phyloP scores from a whole-genome alignment of 2,113 vertebrate genomes.

The Platichthys flesus region DNA sequence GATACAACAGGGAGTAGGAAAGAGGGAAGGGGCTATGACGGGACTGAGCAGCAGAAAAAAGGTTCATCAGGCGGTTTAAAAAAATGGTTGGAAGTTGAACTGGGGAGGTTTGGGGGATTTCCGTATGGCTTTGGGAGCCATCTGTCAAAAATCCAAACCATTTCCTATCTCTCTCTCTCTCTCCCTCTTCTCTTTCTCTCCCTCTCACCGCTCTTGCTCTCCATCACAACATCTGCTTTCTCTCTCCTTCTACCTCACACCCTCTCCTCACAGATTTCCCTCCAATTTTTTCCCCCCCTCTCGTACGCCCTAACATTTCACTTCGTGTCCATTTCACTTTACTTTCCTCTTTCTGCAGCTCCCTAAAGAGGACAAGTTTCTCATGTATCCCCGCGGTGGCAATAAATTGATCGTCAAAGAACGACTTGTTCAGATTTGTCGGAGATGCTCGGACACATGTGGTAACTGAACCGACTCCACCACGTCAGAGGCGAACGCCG shows the following conservation, averaged over 20 bases:
- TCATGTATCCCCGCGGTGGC: background rate
- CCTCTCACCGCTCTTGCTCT: slow-evolving; percentile 19
- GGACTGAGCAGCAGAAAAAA: slow-evolving; percentile 5
- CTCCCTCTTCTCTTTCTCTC: slow-evolving; percentile 22
- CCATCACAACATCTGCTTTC: slow-evolving; percentile 70
- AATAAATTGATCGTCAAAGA: slow-evolving; percentile 20
- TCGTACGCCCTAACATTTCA: background rate
- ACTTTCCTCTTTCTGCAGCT: background rate
- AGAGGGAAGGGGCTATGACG: background rate
- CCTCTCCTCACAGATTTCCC: slow-evolving; percentile 17
- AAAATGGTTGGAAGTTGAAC: slow-evolving; percentile 27
- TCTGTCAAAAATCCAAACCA: slow-evolving; percentile 79
- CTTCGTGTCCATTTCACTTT: background rate
- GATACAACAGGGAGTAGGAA: background rate
- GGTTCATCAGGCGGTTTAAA: slow-evolving; percentile 43
- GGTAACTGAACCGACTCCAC: slow-evolving; percentile 39
- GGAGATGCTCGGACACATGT: slow-evolving; percentile 2
- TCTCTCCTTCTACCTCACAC: slow-evolving; percentile 42
- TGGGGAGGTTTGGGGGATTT: slow-evolving; percentile 70
- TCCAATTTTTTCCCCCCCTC: slow-evolving; percentile 15
- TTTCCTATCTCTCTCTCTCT: slow-evolving; percentile 74
- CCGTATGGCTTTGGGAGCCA: slow-evolving; percentile 66
- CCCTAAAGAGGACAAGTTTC: background rate
- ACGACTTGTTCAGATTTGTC: slow-evolving; percentile 10
- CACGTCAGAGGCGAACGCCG: slow-evolving; percentile 28